Percentiles rank a stretch among this genome's conserved stretches.
Evolutionary conservation across 2,797 vertebrate species (phyloP).

Genomic region (Ctenochaetus hawaiiensis): DNA sequence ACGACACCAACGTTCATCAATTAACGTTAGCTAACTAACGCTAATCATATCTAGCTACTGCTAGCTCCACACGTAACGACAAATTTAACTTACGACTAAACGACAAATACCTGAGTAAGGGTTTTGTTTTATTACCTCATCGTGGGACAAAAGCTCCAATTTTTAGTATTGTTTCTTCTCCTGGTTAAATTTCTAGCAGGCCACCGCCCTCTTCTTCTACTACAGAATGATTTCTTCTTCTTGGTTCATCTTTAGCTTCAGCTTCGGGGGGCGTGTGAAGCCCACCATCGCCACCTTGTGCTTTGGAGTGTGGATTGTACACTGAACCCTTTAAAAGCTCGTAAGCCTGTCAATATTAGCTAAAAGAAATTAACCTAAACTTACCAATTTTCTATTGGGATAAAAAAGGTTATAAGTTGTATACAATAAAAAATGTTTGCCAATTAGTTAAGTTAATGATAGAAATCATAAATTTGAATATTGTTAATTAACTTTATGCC

Average conservation of each 20-base stretch:
- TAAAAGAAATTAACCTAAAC: too few relatives aligned
- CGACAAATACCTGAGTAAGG: neutral
- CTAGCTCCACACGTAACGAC: neutral
- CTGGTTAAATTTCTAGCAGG: neutral
- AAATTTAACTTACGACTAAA: neutral
- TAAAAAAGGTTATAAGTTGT: too few relatives aligned
- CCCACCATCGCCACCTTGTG: slow-evolving; percentile 10
- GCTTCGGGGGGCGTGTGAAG: too few relatives aligned
- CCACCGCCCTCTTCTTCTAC: slow-evolving; percentile 24
- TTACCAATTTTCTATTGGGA: too few relatives aligned
- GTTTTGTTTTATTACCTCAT: slow-evolving; percentile 29
- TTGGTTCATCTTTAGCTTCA: too few relatives aligned
- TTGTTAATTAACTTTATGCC: neutral
- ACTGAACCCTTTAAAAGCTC: too few relatives aligned
- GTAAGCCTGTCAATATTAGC: too few relatives aligned
- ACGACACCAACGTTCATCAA: neutral
- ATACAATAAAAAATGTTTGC: too few relatives aligned
- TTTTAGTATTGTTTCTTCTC: neutral
- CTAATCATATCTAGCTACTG: neutral
- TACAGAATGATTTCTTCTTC: neutral
- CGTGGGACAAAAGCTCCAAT: neutral
- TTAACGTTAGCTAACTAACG: neutral
- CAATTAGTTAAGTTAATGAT: too few relatives aligned
- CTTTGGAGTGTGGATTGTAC: neutral
- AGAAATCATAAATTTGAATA: too few relatives aligned